Conservation (phyloP, 2,797 vertebrate genomes). For the Poecilia gillii region DNA sequence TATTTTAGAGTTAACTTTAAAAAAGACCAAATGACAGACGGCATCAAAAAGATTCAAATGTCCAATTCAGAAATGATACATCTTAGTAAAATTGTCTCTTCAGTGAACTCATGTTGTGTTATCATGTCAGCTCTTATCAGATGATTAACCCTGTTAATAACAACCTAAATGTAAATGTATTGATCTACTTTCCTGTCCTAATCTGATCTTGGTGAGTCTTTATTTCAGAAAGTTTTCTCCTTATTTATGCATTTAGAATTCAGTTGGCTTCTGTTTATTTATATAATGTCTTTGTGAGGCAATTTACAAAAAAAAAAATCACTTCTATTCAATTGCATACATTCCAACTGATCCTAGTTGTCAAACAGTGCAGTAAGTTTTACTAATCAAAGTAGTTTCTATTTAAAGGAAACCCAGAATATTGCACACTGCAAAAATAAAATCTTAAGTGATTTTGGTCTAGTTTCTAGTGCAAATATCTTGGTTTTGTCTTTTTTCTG, state of each 20-base stretch:
- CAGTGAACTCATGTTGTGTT: neutral
- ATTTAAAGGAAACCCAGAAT: too few species aligned
- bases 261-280: too few species aligned
- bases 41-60: neutral
- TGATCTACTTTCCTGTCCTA: too few species aligned
- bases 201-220: neutral
- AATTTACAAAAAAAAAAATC: neutral
- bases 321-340: neutral
- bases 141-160: neutral
- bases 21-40: neutral
- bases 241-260: neutral
- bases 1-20: neutral
- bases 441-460: too few species aligned
- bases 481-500: too few species aligned
- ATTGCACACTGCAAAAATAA: too few species aligned
- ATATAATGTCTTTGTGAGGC: too few species aligned
- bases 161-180: neutral
- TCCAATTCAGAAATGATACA: neutral
- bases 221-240: neutral
- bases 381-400: too few species aligned
- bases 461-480: too few species aligned
- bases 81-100: neutral
- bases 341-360: too few species aligned
- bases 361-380: too few species aligned
- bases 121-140: neutral